phyloP scores from a whole-genome alignment of 2,113 vertebrate species.

The Mugil cephalus region DNA sequence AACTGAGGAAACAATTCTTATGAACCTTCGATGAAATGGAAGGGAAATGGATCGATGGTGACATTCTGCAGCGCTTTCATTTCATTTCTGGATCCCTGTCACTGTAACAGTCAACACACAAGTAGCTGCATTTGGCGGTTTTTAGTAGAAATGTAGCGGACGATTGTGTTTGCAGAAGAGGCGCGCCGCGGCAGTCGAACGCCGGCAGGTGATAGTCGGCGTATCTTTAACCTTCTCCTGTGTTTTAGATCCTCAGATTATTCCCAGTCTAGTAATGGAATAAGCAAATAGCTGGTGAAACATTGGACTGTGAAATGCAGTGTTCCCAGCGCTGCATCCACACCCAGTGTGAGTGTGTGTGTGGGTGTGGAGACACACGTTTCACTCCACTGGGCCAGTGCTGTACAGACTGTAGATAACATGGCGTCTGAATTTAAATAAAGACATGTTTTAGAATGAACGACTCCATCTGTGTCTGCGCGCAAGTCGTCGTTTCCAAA shows the following conservation, averaged over 20 bases:
- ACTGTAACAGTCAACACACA: neutral
- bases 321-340: constrained; percentile 39
- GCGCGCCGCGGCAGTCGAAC: neutral
- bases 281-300: constrained; percentile 52
- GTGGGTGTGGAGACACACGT: constrained; percentile 29
- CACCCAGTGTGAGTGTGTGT: constrained; percentile 40
- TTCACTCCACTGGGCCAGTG: constrained; percentile 32
- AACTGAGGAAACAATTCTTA: neutral
- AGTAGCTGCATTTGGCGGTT: constrained; percentile 17
- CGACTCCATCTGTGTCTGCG: neutral
- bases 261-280: neutral
- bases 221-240: too few species aligned
- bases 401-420: constrained; percentile 75
- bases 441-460: constrained; percentile 81
- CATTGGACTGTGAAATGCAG: constrained; percentile 56
- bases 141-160: constrained; percentile 31
- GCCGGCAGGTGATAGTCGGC: neutral
- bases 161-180: constrained; percentile 13
- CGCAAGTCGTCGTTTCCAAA: too few species aligned
- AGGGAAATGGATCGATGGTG: neutral
- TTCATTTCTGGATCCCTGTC: neutral
- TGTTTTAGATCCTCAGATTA: neutral
- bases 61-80: constrained; percentile 18
- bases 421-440: constrained; percentile 78
- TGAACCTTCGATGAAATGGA: neutral